These are phyloP conservation scores for Leucopternis melanops DNA, from an alignment of 2,113 vertebrate species.

Conservation along the genomic window DNA sequence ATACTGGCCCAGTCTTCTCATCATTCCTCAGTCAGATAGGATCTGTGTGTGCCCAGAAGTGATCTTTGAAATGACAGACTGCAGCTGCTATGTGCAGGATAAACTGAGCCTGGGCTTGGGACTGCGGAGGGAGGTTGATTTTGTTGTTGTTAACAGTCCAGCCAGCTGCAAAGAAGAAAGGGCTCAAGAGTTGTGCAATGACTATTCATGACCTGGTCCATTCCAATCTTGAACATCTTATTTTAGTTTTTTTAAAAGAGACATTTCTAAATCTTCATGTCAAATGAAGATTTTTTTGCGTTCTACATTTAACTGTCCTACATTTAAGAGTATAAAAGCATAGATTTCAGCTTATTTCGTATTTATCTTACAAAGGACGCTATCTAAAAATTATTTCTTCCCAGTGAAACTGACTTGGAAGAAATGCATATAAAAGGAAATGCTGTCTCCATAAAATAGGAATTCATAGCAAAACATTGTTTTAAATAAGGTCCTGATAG, in stretches of 20 bases:
- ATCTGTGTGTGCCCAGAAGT: neutral
- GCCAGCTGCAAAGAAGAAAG: neutral
- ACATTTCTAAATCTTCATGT: neutral
- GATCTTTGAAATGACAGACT: neutral
- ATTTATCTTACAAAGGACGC: neutral
- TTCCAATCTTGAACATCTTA: neutral
- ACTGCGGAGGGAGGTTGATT: neutral
- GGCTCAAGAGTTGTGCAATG: neutral
- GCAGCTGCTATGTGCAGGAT: neutral
- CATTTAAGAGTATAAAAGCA: neutral
- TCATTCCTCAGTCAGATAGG: neutral
- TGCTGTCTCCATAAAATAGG: neutral
- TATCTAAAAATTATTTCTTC: neutral
- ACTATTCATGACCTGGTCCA: neutral
- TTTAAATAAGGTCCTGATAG: neutral
- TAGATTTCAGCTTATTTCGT: neutral
- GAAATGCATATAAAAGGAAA: neutral
- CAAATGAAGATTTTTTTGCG: neutral
- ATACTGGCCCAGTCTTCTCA: neutral
- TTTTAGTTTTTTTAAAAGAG: neutral
- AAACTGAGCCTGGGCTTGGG: neutral
- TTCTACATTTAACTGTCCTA: neutral
- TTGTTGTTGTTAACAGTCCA: neutral
- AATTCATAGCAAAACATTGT: neutral
- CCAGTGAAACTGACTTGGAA: neutral